Percentiles rank a stretch among this genome's conserved stretches.
phyloP scores from a whole-genome alignment of 2,113 vertebrate species.

The Austrofundulus limnaeus region DNA sequence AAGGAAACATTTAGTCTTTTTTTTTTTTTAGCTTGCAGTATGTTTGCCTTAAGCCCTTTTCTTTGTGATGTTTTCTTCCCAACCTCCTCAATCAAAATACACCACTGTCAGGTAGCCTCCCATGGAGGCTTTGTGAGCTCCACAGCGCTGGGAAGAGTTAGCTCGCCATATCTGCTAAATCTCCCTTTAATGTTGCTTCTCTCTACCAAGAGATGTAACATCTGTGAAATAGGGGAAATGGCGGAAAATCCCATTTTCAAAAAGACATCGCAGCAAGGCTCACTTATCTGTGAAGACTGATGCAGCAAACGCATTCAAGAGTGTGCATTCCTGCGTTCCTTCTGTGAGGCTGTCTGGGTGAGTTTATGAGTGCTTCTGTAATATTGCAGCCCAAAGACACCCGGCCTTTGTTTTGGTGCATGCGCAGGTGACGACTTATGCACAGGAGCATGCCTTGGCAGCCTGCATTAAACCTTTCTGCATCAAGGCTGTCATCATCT shows the following conservation, averaged over 20 bases:
- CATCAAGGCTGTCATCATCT: constrained; percentile 70
- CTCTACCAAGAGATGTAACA: constrained; percentile 42
- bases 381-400: constrained; percentile 21
- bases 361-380: constrained; percentile 22
- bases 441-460: constrained; percentile 31
- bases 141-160: constrained; percentile 8
- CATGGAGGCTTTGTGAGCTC: constrained; percentile 20
- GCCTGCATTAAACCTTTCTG: constrained; percentile 44
- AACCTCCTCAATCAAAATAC: constrained; percentile 25
- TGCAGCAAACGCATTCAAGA: constrained; percentile 29
- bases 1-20: constrained; percentile 6
- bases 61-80: constrained; percentile 15
- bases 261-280: constrained; percentile 44
- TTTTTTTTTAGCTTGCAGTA: constrained; percentile 18
- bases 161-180: constrained; percentile 30
- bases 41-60: constrained; percentile 18
- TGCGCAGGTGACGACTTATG: constrained; percentile 17
- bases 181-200: constrained; percentile 44
- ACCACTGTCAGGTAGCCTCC: constrained; percentile 40
- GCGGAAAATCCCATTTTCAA: constrained; percentile 47
- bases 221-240: constrained; percentile 54
- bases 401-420: not conserved
- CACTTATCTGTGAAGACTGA: constrained; percentile 51
- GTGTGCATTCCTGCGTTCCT: constrained; percentile 5
- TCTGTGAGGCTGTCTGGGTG: constrained; percentile 14